Base-by-base conservation (phyloP, 2,888 invertebrate genomes). In the Epinotia bilunana region DNA sequence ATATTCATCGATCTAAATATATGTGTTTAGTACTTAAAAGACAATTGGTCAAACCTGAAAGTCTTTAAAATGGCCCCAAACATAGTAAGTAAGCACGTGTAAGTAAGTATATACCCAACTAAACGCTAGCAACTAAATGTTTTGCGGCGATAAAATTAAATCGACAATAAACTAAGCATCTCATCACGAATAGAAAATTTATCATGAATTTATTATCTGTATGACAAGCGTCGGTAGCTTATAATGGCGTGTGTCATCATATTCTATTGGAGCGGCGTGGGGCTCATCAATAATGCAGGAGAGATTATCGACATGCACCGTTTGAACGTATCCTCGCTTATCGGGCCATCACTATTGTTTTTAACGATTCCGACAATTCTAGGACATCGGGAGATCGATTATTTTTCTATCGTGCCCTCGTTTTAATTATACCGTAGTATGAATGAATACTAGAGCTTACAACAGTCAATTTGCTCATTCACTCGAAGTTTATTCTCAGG, bases 271-370 rank as follows among this genome's bases (percentile, higher is more conserved):
- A 88, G 87, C 86, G 87, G 82, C 83, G 85, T 78, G 81, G 78
- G 77, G 81, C 87, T 89, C 89, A 85, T 93, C 90, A 93, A 92
- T 92, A 92, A 94, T 93, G 90, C 91, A 92, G 76, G 82, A 83
- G 83, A 90, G 90, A 92, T 92, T 91, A 92, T 90, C 88, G 85
- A 91, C 93, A 92, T 93, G 93, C 91, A 92, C 88, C 83, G 84
- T 87, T 87, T 88, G 85, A 88, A 88, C 84, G 83, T 88, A 89
- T 91, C 89, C 87, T 87, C 85, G 78, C 83, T 90, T 91, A 91
- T 92, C 91, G 85, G 81, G 67, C 82, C 90, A 92, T 92, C 90
- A 87, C 88, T 88, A 90, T 90, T 89, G 90, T 90, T 91, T 90
- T 87, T 88, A 90, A 88, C 84, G 87, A 84, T 86, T 85, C 82